Evolutionary conservation across 2,797 vertebrate genomes (phyloP), one percentile per base, ranked within the genome.

Genomic region (Neosalanx taihuensis): DNA sequence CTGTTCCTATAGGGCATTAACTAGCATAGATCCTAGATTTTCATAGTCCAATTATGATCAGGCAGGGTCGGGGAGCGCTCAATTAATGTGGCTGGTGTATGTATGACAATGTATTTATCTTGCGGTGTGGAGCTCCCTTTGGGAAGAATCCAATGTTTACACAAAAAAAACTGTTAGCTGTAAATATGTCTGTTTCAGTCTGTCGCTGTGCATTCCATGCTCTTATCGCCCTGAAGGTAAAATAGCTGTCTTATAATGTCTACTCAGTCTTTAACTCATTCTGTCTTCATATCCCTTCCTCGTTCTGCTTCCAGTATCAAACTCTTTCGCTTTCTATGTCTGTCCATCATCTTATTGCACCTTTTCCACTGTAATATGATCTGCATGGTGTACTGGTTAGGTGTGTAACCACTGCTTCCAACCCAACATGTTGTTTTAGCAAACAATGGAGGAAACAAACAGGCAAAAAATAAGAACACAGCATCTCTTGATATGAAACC

Each of bases 151-250:
- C 79, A 76, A 79, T 86, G 88, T 91, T 90, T 91, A 91, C 89
- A 89, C 81, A 76, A 81, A 79, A 46, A 37, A 37, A 79, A 30
- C 86, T 80, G 71, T 75, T 77, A 64, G 63, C 79, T 92, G 90
- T 91, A 92, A 89, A 92, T 92, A 90, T 80, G 73, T 81, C 75
- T 84, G 73, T 85, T 73, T 72, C 58, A 62, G 60, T 83, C 69
- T 68, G 71, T 85, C 71, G 67, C 37, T n/a, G 76, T 85, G 74
- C 77, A 68, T 81, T 63, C 58, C 81, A 70, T 78, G 15, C 31
- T 69, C 30, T 61, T 65, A 35, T 72, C 58, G 74, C 66, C 65
- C 65, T 65, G 23, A 70, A 85, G 79, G 74, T 26, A 64, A 83
- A 86, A 84, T 76, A 18, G 72, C 80, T 74, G 20, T 79, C 72